phyloP scores from a whole-genome alignment of 1,140 invertebrate species.

The Lordiphosa mommai region DNA sequence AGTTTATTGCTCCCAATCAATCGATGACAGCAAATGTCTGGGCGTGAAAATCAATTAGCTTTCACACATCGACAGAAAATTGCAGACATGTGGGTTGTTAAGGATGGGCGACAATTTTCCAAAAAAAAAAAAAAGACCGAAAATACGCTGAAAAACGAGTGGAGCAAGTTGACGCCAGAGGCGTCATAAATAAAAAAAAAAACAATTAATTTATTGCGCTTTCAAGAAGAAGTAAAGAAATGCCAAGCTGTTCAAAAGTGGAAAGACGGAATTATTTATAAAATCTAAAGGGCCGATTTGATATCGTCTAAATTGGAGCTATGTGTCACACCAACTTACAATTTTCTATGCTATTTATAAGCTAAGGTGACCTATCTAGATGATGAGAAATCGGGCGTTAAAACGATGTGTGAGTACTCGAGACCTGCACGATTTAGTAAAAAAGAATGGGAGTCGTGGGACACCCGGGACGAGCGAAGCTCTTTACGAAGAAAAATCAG shows the following conservation, averaged over 20 bases:
- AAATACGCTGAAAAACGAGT: not conserved
- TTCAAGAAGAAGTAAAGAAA: conserved; percentile 29
- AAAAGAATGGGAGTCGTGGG: too few relatives aligned
- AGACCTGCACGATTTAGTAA: too few relatives aligned
- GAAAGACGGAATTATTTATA: not conserved
- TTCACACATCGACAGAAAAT: conserved; percentile 31
- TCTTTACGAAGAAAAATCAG: too few relatives aligned
- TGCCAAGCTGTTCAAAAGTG: conserved; percentile 14
- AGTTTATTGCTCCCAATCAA: conserved; percentile 48
- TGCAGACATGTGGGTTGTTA: not conserved
- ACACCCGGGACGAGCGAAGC: too few relatives aligned
- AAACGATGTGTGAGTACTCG: too few relatives aligned
- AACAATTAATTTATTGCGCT: conserved; percentile 73
- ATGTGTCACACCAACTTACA: too few relatives aligned
- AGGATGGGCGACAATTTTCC: conserved; percentile 33
- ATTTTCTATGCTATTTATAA: too few relatives aligned
- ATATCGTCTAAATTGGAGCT: too few relatives aligned
- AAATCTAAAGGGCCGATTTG: too few relatives aligned
- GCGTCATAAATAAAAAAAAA: conserved; percentile 71
- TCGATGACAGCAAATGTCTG: conserved; percentile 46
- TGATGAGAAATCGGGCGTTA: too few relatives aligned
- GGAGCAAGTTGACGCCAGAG: conserved; percentile 2
- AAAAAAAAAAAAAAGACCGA: conserved; percentile 9
- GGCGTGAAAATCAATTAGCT: conserved; percentile 46
- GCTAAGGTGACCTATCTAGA: too few relatives aligned